Percentiles rank a stretch among this genome's conserved stretches.
Conservation (phyloP, 2,888 invertebrate species). For the Thelaira solivaga region DNA sequence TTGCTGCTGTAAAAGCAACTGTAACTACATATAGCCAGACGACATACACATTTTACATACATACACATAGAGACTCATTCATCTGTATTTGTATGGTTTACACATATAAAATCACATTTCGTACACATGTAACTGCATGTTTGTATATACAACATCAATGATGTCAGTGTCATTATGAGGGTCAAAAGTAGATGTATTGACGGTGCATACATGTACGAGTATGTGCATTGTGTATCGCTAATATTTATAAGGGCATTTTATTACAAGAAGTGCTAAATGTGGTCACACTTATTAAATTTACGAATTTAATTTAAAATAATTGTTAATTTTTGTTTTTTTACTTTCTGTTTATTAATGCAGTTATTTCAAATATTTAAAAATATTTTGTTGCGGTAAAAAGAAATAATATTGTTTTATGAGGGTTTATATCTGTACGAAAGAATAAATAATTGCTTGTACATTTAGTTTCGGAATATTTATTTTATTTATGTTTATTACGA, state of each 20-base stretch:
- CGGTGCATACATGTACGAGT: neutral
- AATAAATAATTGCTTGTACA: constrained; percentile 7
- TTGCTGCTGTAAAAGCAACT: constrained; percentile 19
- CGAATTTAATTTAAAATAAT: constrained; percentile 56
- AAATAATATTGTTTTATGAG: constrained; percentile 42
- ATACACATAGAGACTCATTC: constrained; percentile 5
- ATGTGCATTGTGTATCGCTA: neutral
- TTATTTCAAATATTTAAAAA: constrained; percentile 3
- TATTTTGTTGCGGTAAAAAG: constrained; percentile 23
- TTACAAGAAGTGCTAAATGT: constrained; percentile 56
- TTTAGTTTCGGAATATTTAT: neutral
- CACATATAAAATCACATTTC: constrained; percentile 23
- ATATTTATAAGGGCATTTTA: constrained; percentile 57
- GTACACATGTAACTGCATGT: too few relatives aligned
- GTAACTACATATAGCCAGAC: neutral
- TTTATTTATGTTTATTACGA: neutral
- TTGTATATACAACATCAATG: too few relatives aligned
- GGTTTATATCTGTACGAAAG: too few relatives aligned
- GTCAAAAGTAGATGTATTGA: constrained; percentile 51
- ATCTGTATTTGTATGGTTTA: constrained; percentile 11
- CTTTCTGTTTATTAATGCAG: constrained; percentile 5
- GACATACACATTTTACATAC: neutral
- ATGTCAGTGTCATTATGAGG: constrained; percentile 61
- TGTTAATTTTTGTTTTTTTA: constrained; percentile 31
- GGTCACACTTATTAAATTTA: constrained; percentile 56